Percentiles rank a stretch among this genome's conserved stretches.
Conservation (phyloP, 2,888 invertebrate species). For the Oxycera nigricornis region DNA sequence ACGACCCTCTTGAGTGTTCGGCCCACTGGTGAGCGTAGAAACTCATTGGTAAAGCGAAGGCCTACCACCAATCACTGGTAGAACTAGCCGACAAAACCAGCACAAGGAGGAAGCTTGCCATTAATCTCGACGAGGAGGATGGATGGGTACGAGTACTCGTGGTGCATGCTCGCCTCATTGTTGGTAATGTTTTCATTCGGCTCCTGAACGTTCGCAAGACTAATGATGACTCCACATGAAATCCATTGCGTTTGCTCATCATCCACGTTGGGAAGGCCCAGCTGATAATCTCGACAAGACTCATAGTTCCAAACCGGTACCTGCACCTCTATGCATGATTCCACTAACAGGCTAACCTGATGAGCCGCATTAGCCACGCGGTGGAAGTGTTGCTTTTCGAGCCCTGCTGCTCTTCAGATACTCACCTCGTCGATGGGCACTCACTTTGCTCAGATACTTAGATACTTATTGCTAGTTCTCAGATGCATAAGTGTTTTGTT, state of each 20-base stretch:
- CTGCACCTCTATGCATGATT: not conserved
- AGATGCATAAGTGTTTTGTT: slow-evolving; percentile 14
- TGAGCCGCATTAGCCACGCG: not conserved
- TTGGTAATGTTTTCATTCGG: slow-evolving; percentile 1
- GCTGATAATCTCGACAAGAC: slow-evolving; percentile 15
- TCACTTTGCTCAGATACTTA: too few relatives aligned
- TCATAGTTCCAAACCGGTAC: not conserved
- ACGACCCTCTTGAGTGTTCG: not conserved
- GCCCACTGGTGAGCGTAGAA: not conserved
- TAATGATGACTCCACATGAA: slow-evolving; percentile 11
- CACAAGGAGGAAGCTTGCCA: slow-evolving; percentile 8
- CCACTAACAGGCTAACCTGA: not conserved
- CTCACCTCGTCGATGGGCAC: not conserved
- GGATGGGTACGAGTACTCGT: not conserved
- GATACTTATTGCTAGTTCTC: too few relatives aligned
- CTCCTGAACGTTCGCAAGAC: not conserved
- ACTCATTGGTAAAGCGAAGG: too few relatives aligned
- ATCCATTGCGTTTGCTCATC: not conserved
- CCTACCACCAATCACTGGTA: not conserved
- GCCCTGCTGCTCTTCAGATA: not conserved
- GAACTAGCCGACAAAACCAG: not conserved
- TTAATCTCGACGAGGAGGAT: slow-evolving; percentile 17
- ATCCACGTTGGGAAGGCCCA: slow-evolving; percentile 5
- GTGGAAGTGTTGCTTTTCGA: not conserved
- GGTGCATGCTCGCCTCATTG: not conserved